Evolutionary conservation across 2,797 vertebrate genomes (phyloP).

Genomic region (Micromesistius poutassou): DNA sequence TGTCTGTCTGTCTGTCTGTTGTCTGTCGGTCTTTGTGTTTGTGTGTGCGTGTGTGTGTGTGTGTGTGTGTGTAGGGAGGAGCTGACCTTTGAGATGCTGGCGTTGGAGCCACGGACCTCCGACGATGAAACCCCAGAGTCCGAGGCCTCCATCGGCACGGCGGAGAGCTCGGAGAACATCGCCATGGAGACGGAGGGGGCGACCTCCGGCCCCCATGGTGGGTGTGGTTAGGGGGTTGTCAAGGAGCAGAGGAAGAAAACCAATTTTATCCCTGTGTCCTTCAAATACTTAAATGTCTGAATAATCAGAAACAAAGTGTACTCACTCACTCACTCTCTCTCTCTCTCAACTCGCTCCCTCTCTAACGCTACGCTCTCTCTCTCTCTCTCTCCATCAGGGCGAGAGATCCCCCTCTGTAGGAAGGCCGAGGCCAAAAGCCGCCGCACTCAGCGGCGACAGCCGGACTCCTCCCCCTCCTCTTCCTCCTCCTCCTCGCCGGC

Average conservation of each 20-base stretch:
- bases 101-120: conserved; percentile 86
- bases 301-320: not conserved
- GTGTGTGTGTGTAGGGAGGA: conserved; percentile 78
- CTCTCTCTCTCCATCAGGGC: conserved; percentile 40
- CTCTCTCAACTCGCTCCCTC: not conserved
- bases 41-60: conserved; percentile 7
- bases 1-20: too few relatives aligned
- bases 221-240: not conserved
- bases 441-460: conserved; percentile 75
- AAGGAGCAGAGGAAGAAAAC: not conserved
- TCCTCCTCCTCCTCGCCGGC: conserved; percentile 50
- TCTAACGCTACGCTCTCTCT: not conserved
- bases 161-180: conserved; percentile 92
- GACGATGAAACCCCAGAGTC: conserved; percentile 95
- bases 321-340: too few relatives aligned
- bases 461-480: conserved; percentile 49
- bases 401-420: conserved; percentile 55
- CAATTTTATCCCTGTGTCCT: not conserved
- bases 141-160: conserved; percentile 91
- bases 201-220: conserved; percentile 78
- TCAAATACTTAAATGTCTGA: not conserved
- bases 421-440: conserved; percentile 73
- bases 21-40: not conserved
- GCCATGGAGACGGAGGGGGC: conserved; percentile 85
- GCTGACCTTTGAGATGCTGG: conserved; percentile 91